A percentile compares a stretch with the other conserved stretches of the same genome.
These are phyloP conservation scores for Chrysaora quinquecirrha DNA, from an alignment of 30 jellyfish, hydroid and myxozoan genomes.

Conservation along the genomic window DNA sequence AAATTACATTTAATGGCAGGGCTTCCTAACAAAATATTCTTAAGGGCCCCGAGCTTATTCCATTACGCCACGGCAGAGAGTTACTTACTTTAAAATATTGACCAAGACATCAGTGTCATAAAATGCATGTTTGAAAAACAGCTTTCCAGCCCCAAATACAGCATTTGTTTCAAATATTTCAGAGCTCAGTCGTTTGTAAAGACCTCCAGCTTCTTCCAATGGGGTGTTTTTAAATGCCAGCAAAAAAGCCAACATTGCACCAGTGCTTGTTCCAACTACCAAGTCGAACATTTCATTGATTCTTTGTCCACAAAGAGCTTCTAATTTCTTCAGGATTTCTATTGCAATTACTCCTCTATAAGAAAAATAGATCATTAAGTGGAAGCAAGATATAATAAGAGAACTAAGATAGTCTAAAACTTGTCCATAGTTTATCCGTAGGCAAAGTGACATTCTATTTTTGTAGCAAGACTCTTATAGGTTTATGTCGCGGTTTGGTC, in stretches of 20 bases:
- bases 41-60: too few species aligned
- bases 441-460: too few species aligned
- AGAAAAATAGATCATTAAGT: neutral
- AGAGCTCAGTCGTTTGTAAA: slow-evolving; percentile 63
- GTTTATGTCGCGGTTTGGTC: too few species aligned
- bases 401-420: too few species aligned
- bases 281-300: slow-evolving; percentile 80
- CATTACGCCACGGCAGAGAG: too few species aligned
- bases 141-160: slow-evolving; percentile 79
- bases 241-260: slow-evolving; percentile 83
- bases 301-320: slow-evolving; percentile 53
- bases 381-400: too few species aligned
- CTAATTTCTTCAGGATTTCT: slow-evolving; percentile 67
- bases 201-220: slow-evolving; percentile 45
- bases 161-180: slow-evolving; percentile 54
- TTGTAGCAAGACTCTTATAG: too few species aligned
- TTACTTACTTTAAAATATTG: slow-evolving; percentile 58
- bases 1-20: too few species aligned
- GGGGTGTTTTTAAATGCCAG: slow-evolving; percentile 51
- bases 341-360: slow-evolving; percentile 73
- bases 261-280: slow-evolving; percentile 93
- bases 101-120: slow-evolving; percentile 71
- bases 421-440: too few species aligned
- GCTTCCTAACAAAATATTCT: too few species aligned
- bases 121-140: slow-evolving; percentile 81